These are phyloP conservation scores for Drosophila siamana DNA, from an alignment of 2,888 invertebrate species.

Conservation along the genomic window DNA sequence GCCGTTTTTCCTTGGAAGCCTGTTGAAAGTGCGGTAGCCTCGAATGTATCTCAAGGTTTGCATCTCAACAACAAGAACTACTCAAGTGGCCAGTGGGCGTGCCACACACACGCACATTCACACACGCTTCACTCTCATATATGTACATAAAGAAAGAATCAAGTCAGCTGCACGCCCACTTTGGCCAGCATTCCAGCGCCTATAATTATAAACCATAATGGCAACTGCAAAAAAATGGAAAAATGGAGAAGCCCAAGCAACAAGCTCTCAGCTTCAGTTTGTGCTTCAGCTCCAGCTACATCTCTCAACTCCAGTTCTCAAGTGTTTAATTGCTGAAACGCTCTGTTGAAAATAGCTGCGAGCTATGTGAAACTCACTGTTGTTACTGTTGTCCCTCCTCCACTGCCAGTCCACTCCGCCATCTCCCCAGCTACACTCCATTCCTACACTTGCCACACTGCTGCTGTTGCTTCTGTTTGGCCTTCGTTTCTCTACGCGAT, in stretches of 20 bases:
- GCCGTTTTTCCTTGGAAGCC: constrained; percentile 66
- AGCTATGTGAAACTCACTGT: constrained; percentile 63
- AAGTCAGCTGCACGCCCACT: constrained; percentile 61
- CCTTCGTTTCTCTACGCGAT: constrained; percentile 68
- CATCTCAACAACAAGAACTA: constrained; percentile 29
- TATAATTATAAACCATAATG: constrained; percentile 78
- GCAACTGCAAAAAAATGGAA: constrained; percentile 60
- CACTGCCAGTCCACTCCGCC: not conserved
- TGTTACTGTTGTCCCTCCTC: constrained; percentile 1
- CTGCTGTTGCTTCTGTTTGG: constrained; percentile 55
- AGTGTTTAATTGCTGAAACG: constrained; percentile 77
- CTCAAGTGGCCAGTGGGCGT: constrained; percentile 59
- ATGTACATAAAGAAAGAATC: constrained; percentile 16
- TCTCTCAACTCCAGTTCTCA: constrained; percentile 44
- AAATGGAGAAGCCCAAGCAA: not conserved
- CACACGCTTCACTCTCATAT: not conserved
- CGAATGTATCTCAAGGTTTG: constrained; percentile 43
- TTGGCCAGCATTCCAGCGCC: constrained; percentile 68
- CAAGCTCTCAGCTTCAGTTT: constrained; percentile 6
- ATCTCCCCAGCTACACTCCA: not conserved
- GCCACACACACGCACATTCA: constrained; percentile 21
- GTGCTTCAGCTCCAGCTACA: constrained; percentile 22
- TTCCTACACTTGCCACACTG: constrained; percentile 6
- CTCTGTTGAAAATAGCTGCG: constrained; percentile 77
- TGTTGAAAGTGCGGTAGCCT: constrained; percentile 17